Base-by-base conservation (phyloP, 1,140 invertebrate species). In the Nasonia vitripennis region DNA sequence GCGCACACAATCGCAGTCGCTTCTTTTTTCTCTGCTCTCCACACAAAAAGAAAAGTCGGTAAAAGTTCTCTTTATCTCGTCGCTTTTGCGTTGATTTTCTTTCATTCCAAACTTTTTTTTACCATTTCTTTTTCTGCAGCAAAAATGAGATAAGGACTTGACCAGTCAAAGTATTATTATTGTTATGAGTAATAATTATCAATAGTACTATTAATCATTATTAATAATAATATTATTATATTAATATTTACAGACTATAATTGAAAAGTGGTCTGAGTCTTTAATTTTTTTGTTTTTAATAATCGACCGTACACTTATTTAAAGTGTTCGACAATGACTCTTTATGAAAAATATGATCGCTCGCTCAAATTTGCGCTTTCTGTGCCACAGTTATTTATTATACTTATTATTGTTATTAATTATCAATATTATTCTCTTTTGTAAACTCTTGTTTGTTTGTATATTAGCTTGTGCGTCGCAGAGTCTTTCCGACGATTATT, bases 331-430 rank as follows among this genome's bases (percentile, higher is more conserved):
- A 86, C 67, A 84, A 84, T 55, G 78, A 78, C 45, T 82, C 55
- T 34, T 84, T 84, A 86, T 55, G 87, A 87, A 87, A 84, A 87
- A 87, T 87, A 87, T 87, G 73, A 78, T 81, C 70, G 74, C 73
- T 78, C 11, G 81, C 17, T 78, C n/a, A 62, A 73, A 2, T 31
- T 81, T 51, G n/a, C 67, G 68, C 37, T 71, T 73, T 62, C 14
- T 83, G 55, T 83, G 73, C 62, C 74, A 83, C 23, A 51, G 0
- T 77, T 67, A 83, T 77, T 48, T 68, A 70, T 71, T 78, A 23
- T 67, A 78, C 31, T 68, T 48, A 48, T 41, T 78, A 78, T 78
- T 73, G 55, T 71, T 79, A 14, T 84, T 71, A 71, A 68, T 4
- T 73, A 37, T 71, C n/a, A 70, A 71, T 79, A 41, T 51, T 84